A percentile compares a stretch with the other conserved stretches of the same genome.
phyloP scores from a whole-genome alignment of 1,140 invertebrate species.

The Bombus superbus region DNA sequence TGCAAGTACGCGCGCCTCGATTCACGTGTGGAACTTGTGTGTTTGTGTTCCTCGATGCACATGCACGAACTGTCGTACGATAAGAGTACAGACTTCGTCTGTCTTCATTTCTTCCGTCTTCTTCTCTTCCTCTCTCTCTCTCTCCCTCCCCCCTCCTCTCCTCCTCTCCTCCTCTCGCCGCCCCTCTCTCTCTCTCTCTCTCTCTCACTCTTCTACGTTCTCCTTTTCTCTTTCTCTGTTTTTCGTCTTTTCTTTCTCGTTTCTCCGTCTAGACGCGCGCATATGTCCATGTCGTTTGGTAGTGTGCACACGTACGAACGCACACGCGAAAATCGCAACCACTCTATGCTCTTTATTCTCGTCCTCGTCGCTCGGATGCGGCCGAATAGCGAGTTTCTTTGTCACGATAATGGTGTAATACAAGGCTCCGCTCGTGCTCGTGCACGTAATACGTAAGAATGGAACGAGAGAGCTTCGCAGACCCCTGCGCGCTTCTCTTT shows the following conservation, averaged over 20 bases:
- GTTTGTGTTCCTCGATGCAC: conserved; percentile 52
- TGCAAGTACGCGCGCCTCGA: conserved; percentile 19
- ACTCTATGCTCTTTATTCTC: conserved; percentile 13
- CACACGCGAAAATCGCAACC: conserved; percentile 13
- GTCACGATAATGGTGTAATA: conserved; percentile 69
- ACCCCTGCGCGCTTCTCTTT: conserved; percentile 1
- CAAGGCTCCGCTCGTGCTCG: conserved; percentile 40
- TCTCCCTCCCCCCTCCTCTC: not conserved
- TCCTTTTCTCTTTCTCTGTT: conserved; percentile 6
- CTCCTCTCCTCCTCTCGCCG: not conserved
- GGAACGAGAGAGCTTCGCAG: conserved; percentile 34
- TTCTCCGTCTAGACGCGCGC: conserved; percentile 22
- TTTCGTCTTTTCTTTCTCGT: conserved; percentile 21
- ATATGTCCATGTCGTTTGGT: not conserved
- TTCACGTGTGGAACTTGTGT: conserved; percentile 22
- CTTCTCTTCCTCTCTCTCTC: not conserved
- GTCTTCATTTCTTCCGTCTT: conserved; percentile 5
- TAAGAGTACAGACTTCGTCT: conserved; percentile 47
- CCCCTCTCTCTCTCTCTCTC: not conserved
- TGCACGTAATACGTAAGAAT: conserved; percentile 66
- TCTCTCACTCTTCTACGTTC: not conserved
- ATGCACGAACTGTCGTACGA: conserved; percentile 57
- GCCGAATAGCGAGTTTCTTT: conserved; percentile 56
- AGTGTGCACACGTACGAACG: conserved; percentile 16
- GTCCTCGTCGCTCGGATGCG: conserved; percentile 38